Conservation (phyloP, 2,797 vertebrate species). For the Schizothorax lantsangensis region DNA sequence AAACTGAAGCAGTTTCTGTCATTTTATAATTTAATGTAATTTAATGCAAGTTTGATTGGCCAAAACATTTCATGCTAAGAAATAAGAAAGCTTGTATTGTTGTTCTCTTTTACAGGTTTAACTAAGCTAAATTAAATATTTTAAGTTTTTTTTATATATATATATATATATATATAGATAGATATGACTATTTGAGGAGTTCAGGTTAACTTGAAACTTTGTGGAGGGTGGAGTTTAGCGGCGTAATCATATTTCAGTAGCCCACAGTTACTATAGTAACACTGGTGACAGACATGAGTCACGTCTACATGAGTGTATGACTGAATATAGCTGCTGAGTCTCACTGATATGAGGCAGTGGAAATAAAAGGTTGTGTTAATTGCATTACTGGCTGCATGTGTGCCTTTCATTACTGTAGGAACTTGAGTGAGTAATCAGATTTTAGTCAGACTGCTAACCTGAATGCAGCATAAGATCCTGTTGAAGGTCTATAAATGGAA, state of each 20-base stretch:
- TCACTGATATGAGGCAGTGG: slow-evolving; percentile 17
- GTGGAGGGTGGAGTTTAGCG: background rate
- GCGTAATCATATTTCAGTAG: slow-evolving; percentile 18
- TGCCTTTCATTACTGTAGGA: slow-evolving; percentile 19
- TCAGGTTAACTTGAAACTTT: slow-evolving; percentile 2
- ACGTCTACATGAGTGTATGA: slow-evolving; percentile 14
- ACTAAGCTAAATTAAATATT: no score
- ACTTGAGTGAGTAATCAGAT: slow-evolving; percentile 27
- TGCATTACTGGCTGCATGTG: slow-evolving; percentile 5
- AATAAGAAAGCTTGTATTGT: background rate
- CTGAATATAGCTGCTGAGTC: slow-evolving; percentile 25
- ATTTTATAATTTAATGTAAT: background rate
- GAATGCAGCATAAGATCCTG: slow-evolving; percentile 20
- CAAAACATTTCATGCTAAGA: background rate
- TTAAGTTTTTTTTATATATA: no score
- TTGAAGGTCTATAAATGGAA: slow-evolving; percentile 40
- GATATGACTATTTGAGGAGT: background rate
- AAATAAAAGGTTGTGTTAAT: slow-evolving; percentile 31
- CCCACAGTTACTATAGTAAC: slow-evolving; percentile 21
- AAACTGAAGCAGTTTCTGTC: background rate
- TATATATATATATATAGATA: no score
- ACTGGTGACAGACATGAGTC: slow-evolving; percentile 32
- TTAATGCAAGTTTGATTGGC: background rate
- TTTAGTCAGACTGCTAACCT: slow-evolving; percentile 12
- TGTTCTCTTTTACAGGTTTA: background rate